Base-by-base conservation (phyloP, 2,113 vertebrate genomes). In the Puffinus mauretanicus region DNA sequence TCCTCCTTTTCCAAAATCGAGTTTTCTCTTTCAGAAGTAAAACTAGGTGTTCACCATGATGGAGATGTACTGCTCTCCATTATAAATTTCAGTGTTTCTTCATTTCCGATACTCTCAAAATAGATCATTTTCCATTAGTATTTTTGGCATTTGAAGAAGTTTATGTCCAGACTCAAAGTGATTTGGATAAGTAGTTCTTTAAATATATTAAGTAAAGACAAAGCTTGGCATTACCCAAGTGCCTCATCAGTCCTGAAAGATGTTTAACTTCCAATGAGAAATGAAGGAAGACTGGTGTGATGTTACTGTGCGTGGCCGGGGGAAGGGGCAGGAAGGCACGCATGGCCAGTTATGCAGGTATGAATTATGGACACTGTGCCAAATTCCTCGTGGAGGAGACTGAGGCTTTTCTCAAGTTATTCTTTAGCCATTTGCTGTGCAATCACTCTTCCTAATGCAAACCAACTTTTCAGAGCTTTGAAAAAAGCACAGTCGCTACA, bases 271-370 rank as follows among this genome's bases (percentile, higher is more conserved):
- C 34, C 51, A 84, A 6, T 8, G 51, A 69, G 66, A 36, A 66
- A 16, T 17, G 13, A 42, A 76, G 34, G 44, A 81, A 27, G n/a
- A 29, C 17, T 78, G 27, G 40, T 78, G 42, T 4, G 4, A 11
- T 46, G 44, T 83, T 47, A 40, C 18, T 34, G 34, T 5, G 6
- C 4, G 1, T 1, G 2, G 19, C 21, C 2, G 3, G 13, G 14
- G 30, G 3, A 71, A 66, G 16, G 34, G 32, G 21, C 67, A 58
- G 62, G 66, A 70, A 66, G 32, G 44, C 27, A 44, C 6, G 1
- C 46, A 18, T 11, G 55, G 46, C 46, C 47, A 73, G 11, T 78
- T 84, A 46, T 54, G 32, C 38, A 66, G 34, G 5, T 86, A 36
- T 71, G 52, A 87, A 62, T 71, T 91, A 61, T 0, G 4, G n/a